Evolutionary conservation across 2,797 vertebrate species (phyloP).

Genomic region (Brachymystax lenok): DNA sequence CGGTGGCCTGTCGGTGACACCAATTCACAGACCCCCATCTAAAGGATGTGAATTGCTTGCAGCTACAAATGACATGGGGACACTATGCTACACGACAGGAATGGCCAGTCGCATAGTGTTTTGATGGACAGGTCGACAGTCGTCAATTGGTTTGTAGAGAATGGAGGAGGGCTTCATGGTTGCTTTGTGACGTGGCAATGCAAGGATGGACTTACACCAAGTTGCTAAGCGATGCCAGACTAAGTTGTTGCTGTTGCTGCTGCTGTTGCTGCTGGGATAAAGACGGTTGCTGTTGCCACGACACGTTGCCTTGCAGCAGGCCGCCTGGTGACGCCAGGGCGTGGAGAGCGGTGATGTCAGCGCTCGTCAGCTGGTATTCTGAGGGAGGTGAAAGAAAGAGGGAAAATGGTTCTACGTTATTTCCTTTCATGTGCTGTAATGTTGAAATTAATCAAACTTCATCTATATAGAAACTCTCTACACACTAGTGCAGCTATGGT

Average conservation of each 20-base stretch:
- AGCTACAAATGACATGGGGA: conserved; percentile 32
- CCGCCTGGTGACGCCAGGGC: conserved; percentile 89
- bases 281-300: conserved; percentile 89
- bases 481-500: not conserved
- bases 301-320: conserved; percentile 88
- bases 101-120: conserved; percentile 31
- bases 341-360: conserved; percentile 92
- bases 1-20: conserved; percentile 60
- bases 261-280: conserved; percentile 80
- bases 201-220: conserved; percentile 83
- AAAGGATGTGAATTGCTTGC: conserved; percentile 54
- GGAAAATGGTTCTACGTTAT: not conserved
- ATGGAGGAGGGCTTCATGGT: not conserved
- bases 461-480: not conserved
- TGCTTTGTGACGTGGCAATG: not conserved
- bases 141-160: not conserved
- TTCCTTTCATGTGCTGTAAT: not conserved
- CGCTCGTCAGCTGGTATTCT: conserved; percentile 98
- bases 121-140: conserved; percentile 26
- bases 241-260: conserved; percentile 76
- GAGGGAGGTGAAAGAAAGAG: conserved; percentile 13
- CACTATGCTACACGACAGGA: conserved; percentile 25
- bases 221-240: conserved; percentile 90
- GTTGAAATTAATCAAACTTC: too few relatives aligned
- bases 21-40: conserved; percentile 46